Base-by-base conservation (phyloP, 2,888 invertebrate species). In the Drosophila meridiana region DNA sequence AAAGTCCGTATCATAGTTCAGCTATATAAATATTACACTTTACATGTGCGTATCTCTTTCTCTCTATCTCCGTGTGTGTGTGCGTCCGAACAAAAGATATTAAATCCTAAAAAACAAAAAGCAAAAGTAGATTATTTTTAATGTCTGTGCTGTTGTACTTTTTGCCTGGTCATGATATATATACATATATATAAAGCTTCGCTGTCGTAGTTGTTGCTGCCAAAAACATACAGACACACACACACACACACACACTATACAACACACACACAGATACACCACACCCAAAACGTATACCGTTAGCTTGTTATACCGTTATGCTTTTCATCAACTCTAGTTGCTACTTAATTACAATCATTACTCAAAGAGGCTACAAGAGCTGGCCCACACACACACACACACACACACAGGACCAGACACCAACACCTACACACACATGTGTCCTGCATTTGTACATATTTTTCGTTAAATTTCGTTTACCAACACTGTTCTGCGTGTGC, bases 261-360 rank as follows among this genome's bases (percentile, higher is more conserved):
- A 9, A 64, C 57, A 34, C 0, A 34, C 0, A 13, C 11, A 5
- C 9, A 69, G 63, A 45, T 58, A 67, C 69, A 62, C 58, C 72
- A 78, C 75, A 63, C 75, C 78, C 66, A 61, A 71, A 68, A 36
- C 52, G 13, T 76, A 73, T 76, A 73, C 71, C 68, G 76, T 42
- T 56, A 56, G 73, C 70, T 82, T 82, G 80, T 74, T 76, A 69
- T 82, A 70, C 55, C 71, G 72, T 82, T 83, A 60, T 83, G 82
- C 87, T 83, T 84, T 82, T 87, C 83, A 87, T 87, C 82, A 82
- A 85, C 82, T 83, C 82, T 85, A 85, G 87, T 80, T 82, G 83
- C 81, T 83, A 87, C 89, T 87, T 89, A 87, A 87, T 87, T 87
- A 87, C 83, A 89, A 83, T 78, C 87, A 89, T 87, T 87, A 87